Base-by-base conservation (phyloP, 2,888 invertebrate species). In the Eupithecia inturbata region DNA sequence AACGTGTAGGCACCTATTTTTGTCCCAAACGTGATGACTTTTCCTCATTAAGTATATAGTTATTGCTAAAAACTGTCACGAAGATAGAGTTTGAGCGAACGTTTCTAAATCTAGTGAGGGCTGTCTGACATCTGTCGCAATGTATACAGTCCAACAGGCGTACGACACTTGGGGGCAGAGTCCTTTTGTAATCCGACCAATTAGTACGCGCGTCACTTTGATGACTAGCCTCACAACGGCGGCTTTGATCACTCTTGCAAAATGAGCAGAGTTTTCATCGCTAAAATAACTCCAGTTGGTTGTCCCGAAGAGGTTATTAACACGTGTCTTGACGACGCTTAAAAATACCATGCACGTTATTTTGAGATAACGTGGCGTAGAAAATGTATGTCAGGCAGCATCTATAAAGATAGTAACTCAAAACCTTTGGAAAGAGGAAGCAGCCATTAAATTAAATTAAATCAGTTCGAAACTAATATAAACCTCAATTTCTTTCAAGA, bases 171-270 rank as follows among this genome's bases (percentile, higher is more conserved):
- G 79, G 79, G 79, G 79, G 82, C 78, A 81, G 82, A 83, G 82
- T 81, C 83, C 83, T 85, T 85, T 87, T 85, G 89, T 89, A 91
- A 91, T 89, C 86, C 82, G 86, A 91, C 87, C 89, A 92, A 93
- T 93, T 91, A 92, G 89, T 89, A 87, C 81, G 82, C 81, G 82
- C 86, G 91, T 92, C 92, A 90, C 83, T 89, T 88, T 84, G 86
- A 85, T 83, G 85, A 88, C 84, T 88, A 82, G 81, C 81, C 83
- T 82, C 82, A 82, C 83, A 84, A 80, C 80, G 79, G 82, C 77
- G 81, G 80, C 92, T 92, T 92, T 94, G 94, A 94, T 93, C 93
- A 89, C 78, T 79, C 75, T 78, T 84, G 88, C 90, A 89, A 91
- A 91, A 91, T 86, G 88, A 89, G 53, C 22, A 53, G 84, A 81